A percentile compares a stretch with the other conserved stretches of the same genome.
Conservation (phyloP, 2,888 invertebrate genomes). For the Acleris sparsana region DNA sequence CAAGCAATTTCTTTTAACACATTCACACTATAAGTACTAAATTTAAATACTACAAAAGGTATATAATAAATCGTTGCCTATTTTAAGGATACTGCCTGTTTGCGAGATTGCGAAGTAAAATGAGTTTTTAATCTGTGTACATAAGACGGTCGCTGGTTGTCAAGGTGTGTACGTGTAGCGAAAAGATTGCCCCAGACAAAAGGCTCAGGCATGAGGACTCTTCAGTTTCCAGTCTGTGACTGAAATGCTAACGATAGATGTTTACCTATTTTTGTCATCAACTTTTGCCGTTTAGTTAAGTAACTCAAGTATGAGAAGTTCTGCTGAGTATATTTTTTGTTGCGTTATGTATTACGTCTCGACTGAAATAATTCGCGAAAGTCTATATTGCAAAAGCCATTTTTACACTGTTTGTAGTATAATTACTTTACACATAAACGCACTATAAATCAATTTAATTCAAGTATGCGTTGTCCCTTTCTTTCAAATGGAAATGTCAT, state of each 20-base stretch:
- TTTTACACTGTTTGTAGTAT: no score
- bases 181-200: slow-evolving; percentile 24
- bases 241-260: slow-evolving; percentile 9
- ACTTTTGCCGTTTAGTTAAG: no score
- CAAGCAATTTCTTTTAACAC: slow-evolving; percentile 2
- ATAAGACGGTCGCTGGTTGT: background rate
- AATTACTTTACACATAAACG: no score
- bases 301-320: no score
- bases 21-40: background rate
- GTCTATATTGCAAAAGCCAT: no score
- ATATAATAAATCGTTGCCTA: background rate
- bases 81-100: background rate
- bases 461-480: no score
- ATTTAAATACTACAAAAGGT: background rate
- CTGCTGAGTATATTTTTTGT: no score
- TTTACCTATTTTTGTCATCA: slow-evolving; percentile 6
- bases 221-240: slow-evolving; percentile 10
- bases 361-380: background rate
- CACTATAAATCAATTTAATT: no score
- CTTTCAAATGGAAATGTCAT: no score
- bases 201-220: slow-evolving; percentile 9
- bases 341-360: background rate
- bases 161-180: slow-evolving; percentile 2
- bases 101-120: background rate
- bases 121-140: slow-evolving; percentile 4